Conservation (phyloP, 2,113 vertebrate genomes). For the Perognathus longimembris region DNA sequence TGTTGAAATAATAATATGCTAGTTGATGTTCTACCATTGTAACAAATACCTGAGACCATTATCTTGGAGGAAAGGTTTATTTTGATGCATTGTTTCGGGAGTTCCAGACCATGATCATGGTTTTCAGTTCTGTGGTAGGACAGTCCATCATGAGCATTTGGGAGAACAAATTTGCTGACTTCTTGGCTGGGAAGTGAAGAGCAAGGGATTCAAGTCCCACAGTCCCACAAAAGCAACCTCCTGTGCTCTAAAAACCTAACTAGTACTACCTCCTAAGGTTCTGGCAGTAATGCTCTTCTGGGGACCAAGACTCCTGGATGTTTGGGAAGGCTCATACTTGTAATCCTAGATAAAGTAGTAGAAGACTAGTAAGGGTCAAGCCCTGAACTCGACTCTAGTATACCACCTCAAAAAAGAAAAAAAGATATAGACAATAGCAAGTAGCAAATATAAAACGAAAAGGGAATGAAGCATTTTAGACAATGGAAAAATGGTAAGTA, state of each 20-base stretch:
- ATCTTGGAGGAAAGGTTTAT: not conserved
- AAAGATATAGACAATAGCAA: too few species aligned
- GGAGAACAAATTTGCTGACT: not conserved
- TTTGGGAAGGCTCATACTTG: too few species aligned
- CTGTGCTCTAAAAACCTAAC: not conserved
- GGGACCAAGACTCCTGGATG: not conserved
- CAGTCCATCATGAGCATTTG: not conserved
- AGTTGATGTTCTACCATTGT: not conserved
- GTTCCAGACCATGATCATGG: not conserved
- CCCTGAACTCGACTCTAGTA: too few species aligned
- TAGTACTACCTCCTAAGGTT: not conserved
- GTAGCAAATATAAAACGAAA: not conserved
- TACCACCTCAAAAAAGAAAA: too few species aligned
- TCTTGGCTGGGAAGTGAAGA: not conserved
- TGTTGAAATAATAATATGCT: not conserved
- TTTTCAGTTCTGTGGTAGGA: not conserved
- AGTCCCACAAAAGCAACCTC: too few species aligned
- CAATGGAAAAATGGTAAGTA: not conserved
- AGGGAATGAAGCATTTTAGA: not conserved
- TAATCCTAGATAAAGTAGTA: too few species aligned
- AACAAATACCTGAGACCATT: not conserved
- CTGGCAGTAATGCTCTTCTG: not conserved
- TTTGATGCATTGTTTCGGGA: not conserved
- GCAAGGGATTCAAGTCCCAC: not conserved
- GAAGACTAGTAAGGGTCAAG: too few species aligned